These are phyloP conservation scores for Channa striata DNA, from an alignment of 2,797 vertebrate species.

Conservation along the genomic window DNA sequence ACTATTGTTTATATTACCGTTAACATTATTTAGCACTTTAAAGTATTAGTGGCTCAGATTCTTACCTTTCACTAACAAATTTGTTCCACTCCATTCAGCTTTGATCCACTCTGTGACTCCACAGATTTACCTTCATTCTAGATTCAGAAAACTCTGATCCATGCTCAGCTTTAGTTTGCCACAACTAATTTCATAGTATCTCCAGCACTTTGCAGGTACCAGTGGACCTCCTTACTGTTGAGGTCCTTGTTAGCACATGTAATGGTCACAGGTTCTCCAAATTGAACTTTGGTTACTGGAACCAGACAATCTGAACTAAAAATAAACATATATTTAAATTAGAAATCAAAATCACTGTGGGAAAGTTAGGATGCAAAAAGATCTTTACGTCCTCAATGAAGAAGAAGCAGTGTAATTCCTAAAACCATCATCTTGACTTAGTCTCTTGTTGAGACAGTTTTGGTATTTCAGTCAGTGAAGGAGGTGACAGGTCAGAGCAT, in stretches of 20 bases:
- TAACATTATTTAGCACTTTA: too few relatives aligned
- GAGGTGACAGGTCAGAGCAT: rapidly evolving
- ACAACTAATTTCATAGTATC: constrained; percentile 1
- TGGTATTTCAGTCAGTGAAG: constrained; percentile 1
- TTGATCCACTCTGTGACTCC: rapidly evolving
- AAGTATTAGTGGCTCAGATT: too few relatives aligned
- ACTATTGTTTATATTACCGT: too few relatives aligned
- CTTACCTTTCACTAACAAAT: constrained; percentile 24
- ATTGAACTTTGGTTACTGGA: constrained; percentile 21
- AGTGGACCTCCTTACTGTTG: neutral
- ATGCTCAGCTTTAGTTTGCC: rapidly evolving
- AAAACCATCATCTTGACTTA: constrained; percentile 13
- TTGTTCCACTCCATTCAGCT: constrained; percentile 4
- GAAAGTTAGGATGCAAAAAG: neutral
- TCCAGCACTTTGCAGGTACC: constrained; percentile 39
- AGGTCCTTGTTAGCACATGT: neutral
- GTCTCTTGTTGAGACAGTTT: neutral
- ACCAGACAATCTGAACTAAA: constrained; percentile 7
- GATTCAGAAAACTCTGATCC: neutral
- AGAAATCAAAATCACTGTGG: neutral
- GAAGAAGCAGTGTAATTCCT: constrained; percentile 20
- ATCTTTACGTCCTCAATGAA: constrained; percentile 27
- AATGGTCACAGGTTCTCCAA: constrained; percentile 22
- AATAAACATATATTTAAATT: neutral
- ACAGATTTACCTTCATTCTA: neutral